These are phyloP conservation scores for Serrognathus titanus DNA, from an alignment of 2,888 invertebrate genomes.

Conservation along the genomic window DNA sequence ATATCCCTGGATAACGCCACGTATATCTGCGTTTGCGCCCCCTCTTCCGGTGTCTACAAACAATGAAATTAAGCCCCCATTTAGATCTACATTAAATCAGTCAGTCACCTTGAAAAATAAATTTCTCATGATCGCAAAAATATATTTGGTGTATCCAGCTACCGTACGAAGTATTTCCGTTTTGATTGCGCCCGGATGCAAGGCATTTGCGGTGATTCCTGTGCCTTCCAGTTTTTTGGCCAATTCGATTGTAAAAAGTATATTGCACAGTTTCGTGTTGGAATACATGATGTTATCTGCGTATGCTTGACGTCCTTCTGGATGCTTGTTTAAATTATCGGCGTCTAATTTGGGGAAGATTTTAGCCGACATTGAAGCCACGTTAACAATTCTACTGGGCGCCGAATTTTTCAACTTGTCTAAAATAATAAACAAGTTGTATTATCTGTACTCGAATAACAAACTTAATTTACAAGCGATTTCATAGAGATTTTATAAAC, in stretches of 20 bases:
- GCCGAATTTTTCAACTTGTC: constrained; percentile 50
- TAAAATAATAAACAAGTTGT: constrained; percentile 22
- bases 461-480: too few relatives aligned
- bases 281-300: background rate
- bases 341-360: background rate
- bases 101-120: background rate
- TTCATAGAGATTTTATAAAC: too few relatives aligned
- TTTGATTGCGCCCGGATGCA: constrained; percentile 35
- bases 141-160: background rate
- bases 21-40: constrained; percentile 68
- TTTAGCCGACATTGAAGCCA: constrained; percentile 27
- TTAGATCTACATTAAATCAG: background rate
- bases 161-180: constrained; percentile 7
- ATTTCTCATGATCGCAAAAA: background rate
- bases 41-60: background rate
- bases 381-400: constrained; percentile 35
- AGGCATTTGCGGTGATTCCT: constrained; percentile 29
- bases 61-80: background rate
- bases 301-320: background rate
- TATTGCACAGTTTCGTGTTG: constrained; percentile 33
- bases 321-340: constrained; percentile 4
- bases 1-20: constrained; percentile 72
- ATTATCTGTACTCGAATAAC: too few relatives aligned
- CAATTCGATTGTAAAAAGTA: constrained; percentile 31
- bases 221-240: constrained; percentile 27